A percentile compares a stretch with the other conserved stretches of the same genome.
Evolutionary conservation across 1,140 invertebrate genomes (phyloP).

Genomic region (Chrysoperla carnea): DNA sequence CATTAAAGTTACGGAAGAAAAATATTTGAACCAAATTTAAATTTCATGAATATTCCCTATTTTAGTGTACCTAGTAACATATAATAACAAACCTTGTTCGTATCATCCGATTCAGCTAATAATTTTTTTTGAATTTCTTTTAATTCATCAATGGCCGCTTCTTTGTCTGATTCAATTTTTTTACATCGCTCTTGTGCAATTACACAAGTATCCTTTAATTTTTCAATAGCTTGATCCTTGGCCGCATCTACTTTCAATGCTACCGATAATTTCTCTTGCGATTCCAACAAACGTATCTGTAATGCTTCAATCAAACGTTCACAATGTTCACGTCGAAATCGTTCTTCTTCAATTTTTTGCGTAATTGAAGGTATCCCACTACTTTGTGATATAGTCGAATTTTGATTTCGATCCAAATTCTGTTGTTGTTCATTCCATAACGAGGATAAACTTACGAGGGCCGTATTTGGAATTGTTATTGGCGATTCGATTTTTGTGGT

Average conservation of each 20-base stretch:
- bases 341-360: constrained; percentile 55
- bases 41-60: too few relatives aligned
- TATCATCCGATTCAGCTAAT: constrained; percentile 14
- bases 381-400: too few relatives aligned
- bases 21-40: too few relatives aligned
- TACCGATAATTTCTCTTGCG: constrained; percentile 59
- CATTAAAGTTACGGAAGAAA: too few relatives aligned
- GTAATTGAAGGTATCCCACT: constrained; percentile 8
- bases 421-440: too few relatives aligned
- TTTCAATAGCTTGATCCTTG: constrained; percentile 48
- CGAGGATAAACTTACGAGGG: too few relatives aligned
- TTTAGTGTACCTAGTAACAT: too few relatives aligned
- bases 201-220: constrained; percentile 36
- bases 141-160: too few relatives aligned
- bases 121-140: constrained; percentile 8
- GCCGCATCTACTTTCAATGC: constrained; percentile 53
- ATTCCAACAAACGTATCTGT: constrained; percentile 50
- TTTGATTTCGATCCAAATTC: too few relatives aligned
- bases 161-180: constrained; percentile 21
- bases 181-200: constrained; percentile 25
- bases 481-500: too few relatives aligned
- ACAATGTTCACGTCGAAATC: constrained; percentile 54
- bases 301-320: constrained; percentile 55
- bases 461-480: too few relatives aligned
- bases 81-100: constrained; percentile 10